phyloP scores from a whole-genome alignment of 2,888 invertebrate species.

The Taphrorychus bicolor region DNA sequence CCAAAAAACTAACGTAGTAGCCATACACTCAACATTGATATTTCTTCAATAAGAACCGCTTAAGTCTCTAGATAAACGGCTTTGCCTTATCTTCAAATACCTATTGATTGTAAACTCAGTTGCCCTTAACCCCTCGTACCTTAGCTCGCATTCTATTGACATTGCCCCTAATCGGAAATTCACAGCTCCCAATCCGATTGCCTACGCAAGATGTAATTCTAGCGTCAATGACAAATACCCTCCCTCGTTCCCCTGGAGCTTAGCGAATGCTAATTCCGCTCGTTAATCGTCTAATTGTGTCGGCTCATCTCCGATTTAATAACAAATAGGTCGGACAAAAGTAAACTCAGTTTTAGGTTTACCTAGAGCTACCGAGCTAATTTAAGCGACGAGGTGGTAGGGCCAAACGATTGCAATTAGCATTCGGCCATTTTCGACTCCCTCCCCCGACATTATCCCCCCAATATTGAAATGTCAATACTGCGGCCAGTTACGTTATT shows the following conservation, averaged over 20 bases:
- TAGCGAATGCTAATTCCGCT: background rate
- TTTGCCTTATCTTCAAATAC: no score
- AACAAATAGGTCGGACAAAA: background rate
- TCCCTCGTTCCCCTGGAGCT: background rate
- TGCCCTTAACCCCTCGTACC: no score
- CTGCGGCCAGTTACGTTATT: slow-evolving; percentile 14
- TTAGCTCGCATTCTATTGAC: no score
- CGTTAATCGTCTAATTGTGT: background rate
- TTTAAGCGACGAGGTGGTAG: slow-evolving; percentile 16
- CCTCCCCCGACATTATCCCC: slow-evolving; percentile 21
- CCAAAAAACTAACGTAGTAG: no score
- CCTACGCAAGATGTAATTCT: background rate
- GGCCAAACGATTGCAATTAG: slow-evolving; percentile 27
- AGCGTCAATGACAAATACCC: background rate
- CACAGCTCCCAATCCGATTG: background rate
- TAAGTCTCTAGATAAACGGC: no score
- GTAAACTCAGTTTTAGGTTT: slow-evolving; percentile 3
- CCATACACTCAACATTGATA: no score
- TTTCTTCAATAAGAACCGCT: no score
- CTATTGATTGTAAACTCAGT: no score
- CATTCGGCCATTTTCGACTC: slow-evolving; percentile 21
- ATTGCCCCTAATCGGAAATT: background rate
- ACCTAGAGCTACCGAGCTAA: slow-evolving; percentile 4
- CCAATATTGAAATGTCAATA: slow-evolving; percentile 33
- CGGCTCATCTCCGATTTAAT: background rate